A percentile compares a stretch with the other conserved stretches of the same genome.
These are phyloP conservation scores for Psephotus haematonotus DNA, from an alignment of 2,113 vertebrate genomes.

Conservation along the genomic window DNA sequence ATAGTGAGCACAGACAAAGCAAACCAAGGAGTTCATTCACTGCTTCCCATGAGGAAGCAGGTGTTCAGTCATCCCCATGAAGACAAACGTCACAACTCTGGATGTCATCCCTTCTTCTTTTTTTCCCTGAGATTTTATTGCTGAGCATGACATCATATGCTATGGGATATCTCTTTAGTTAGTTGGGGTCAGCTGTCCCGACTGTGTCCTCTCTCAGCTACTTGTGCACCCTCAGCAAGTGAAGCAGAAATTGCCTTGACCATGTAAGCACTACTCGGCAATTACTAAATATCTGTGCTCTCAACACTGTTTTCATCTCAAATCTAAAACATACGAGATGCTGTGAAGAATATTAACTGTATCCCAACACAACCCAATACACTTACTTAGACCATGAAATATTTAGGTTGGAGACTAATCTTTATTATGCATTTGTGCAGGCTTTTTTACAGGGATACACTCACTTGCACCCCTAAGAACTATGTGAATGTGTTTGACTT, in stretches of 20 bases:
- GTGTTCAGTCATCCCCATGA: not conserved
- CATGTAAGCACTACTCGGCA: not conserved
- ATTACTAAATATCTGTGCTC: not conserved
- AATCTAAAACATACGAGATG: not conserved
- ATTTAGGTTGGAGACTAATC: not conserved
- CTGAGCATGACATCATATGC: not conserved
- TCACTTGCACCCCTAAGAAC: not conserved
- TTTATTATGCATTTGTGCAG: not conserved
- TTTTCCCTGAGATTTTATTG: not conserved
- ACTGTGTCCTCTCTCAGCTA: not conserved
- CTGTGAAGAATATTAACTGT: not conserved
- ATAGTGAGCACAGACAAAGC: not conserved
- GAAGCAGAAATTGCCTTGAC: not conserved
- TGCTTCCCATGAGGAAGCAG: not conserved
- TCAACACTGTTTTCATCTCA: not conserved
- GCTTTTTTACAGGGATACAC: not conserved
- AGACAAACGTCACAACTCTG: not conserved
- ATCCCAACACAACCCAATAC: not conserved
- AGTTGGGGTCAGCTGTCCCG: accelerated
- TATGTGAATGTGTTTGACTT: not conserved
- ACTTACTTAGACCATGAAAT: not conserved
- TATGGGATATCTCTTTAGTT: not conserved
- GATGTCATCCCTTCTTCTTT: not conserved
- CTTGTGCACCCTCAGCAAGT: not conserved
- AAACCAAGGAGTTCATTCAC: not conserved